phyloP scores from a whole-genome alignment of 2,113 vertebrate species.

The Aramus guarauna region DNA sequence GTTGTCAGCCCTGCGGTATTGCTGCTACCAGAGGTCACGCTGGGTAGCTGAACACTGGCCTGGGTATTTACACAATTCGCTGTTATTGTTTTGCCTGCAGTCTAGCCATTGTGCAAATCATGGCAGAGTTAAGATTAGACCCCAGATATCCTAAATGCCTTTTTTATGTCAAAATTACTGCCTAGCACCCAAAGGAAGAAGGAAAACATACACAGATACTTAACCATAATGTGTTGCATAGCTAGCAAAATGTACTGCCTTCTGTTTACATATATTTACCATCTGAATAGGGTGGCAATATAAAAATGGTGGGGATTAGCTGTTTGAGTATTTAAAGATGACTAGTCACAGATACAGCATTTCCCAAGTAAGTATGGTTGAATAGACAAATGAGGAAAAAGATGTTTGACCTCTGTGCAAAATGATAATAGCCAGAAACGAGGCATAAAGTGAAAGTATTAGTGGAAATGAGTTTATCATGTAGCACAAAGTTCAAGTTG shows the following conservation, averaged over 20 bases:
- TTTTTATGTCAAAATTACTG: not conserved
- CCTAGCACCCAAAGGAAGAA: not conserved
- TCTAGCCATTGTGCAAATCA: not conserved
- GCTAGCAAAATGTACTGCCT: not conserved
- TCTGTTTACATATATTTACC: not conserved
- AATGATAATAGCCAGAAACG: not conserved
- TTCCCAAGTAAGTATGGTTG: not conserved
- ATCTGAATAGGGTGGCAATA: not conserved
- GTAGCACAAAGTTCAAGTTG: not conserved
- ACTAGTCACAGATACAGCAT: not conserved
- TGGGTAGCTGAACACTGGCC: no score
- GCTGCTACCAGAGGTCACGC: not conserved
- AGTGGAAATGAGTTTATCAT: not conserved
- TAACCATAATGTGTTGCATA: not conserved
- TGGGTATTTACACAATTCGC: not conserved
- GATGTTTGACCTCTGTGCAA: not conserved
- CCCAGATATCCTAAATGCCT: not conserved
- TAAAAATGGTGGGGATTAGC: not conserved
- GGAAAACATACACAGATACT: not conserved
- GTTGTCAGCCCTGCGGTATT: accelerated
- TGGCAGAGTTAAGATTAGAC: not conserved
- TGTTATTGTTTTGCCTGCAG: not conserved
- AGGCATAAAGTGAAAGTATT: not conserved
- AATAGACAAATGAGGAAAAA: not conserved
- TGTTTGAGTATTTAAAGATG: not conserved